These are phyloP conservation scores for Cheilosia scutellata DNA, from an alignment of 2,888 invertebrate species.

Conservation along the genomic window DNA sequence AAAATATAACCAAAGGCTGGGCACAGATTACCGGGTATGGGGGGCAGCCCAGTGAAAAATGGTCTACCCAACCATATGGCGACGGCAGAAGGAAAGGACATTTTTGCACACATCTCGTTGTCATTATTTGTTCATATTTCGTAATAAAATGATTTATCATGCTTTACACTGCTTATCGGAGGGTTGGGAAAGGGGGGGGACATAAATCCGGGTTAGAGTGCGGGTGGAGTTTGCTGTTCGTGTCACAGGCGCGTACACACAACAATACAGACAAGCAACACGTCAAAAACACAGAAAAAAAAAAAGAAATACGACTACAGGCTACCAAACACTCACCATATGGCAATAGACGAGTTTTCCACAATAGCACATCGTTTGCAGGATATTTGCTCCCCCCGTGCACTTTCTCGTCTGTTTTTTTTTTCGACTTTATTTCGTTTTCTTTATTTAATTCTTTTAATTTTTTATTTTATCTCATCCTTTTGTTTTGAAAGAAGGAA, in stretches of 20 bases:
- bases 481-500: constrained; percentile 29
- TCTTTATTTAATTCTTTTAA: constrained; percentile 15
- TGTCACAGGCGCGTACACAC: constrained; percentile 34
- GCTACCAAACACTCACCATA: constrained; percentile 78
- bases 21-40: background rate
- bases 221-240: constrained; percentile 44
- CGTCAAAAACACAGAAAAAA: background rate
- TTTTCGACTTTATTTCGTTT: constrained; percentile 29
- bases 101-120: constrained; percentile 46
- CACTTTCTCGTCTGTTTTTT: constrained; percentile 22
- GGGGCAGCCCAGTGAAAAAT: constrained; percentile 52
- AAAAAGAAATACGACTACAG: constrained; percentile 6
- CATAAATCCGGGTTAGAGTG: constrained; percentile 4
- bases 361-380: constrained; percentile 79
- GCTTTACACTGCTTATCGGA: constrained; percentile 29
- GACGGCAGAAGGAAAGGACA: constrained; percentile 46
- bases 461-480: constrained; percentile 26
- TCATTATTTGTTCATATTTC: constrained; percentile 62
- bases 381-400: constrained; percentile 45
- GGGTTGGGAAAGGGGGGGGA: background rate
- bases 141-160: constrained; percentile 72
- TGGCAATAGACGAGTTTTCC: constrained; percentile 79
- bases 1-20: background rate
- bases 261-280: constrained; percentile 16
- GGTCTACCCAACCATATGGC: constrained; percentile 65